Evolutionary conservation across 2,888 invertebrate species (phyloP), one percentile per base, ranked within the genome.

Genomic region (Hydroisotoma schaefferi): DNA sequence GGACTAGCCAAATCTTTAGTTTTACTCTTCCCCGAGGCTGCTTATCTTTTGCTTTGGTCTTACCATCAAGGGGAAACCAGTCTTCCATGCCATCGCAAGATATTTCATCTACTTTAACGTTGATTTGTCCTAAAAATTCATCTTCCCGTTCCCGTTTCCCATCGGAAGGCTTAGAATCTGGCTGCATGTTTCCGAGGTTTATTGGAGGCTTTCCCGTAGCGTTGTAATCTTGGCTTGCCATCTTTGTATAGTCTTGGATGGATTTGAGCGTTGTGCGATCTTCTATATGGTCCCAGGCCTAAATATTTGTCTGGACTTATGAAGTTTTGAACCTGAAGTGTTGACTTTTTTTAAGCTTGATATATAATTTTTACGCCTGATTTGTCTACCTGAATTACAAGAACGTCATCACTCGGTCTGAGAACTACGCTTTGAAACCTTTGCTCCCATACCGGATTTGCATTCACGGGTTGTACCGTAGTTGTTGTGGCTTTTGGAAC

Each of bases 1-100:
- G 67, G 1, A 65, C 66, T 2, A 71, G 62, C 71, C 71, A 70
- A 8, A 71, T 57, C 38, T 65, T 66, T 1, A 70, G 23, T 18
- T 64, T 25, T 1, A 71, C 28, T 47, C 61, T 61, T 1, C 69
- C 71, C 23, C 60, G 43, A 12, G 60, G 40, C 22, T 46, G 20
- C 8, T 51, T 28, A 33, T 61, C 59, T 37, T 61, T 57, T 47
- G 63, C 57, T 55, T 64, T 55, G n/a, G 60, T 38, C 26, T 59
- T 54, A 1, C 64, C 63, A 25, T 51, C 57, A 3, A 67, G 43
- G 2, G 37, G 5, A 26, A 48, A 59, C 61, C 59, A 63, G 12
- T 43, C 27, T 23, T 67, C 63, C 5, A 49, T 1, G 12, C 67
- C 67, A 12, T 67, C 68, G 40, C 63, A 63, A 2, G 69, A 63